phyloP scores from a whole-genome alignment of 2,113 vertebrate genomes.

The Spheniscus mendiculus region DNA sequence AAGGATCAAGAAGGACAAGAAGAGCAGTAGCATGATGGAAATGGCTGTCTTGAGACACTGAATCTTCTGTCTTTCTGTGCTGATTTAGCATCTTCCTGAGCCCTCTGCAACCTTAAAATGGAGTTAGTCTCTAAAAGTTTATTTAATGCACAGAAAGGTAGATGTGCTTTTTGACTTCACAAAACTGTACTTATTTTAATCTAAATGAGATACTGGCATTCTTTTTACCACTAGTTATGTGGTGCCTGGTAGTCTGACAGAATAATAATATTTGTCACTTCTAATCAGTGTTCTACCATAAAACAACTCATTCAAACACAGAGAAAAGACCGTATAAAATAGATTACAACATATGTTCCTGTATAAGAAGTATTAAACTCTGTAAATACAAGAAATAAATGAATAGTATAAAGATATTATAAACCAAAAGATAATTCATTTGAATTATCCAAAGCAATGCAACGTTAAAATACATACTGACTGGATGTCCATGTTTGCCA shows the following conservation, averaged over 20 bases:
- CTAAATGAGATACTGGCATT: conserved; percentile 8
- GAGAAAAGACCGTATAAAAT: neutral
- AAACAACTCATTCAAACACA: neutral
- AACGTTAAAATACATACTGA: neutral
- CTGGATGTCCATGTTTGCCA: neutral
- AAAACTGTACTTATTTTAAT: conserved; percentile 27
- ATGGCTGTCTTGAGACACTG: fast-evolving
- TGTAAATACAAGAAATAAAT: neutral
- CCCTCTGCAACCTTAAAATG: neutral
- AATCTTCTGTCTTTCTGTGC: neutral
- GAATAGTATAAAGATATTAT: neutral
- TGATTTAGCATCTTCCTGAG: neutral
- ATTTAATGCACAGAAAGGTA: neutral
- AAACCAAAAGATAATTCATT: neutral
- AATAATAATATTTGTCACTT: conserved; percentile 36
- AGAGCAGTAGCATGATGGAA: neutral
- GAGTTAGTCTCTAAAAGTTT: neutral
- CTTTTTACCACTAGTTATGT: conserved; percentile 5
- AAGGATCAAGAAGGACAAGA: neutral
- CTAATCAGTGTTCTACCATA: neutral
- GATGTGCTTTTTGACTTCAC: neutral
- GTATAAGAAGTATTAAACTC: neutral
- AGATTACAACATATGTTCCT: neutral
- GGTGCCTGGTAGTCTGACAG: conserved; percentile 3
- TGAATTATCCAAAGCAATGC: neutral